These are phyloP conservation scores for Lycocorax pyrrhopterus DNA, from an alignment of 2,113 vertebrate genomes.

Conservation along the genomic window DNA sequence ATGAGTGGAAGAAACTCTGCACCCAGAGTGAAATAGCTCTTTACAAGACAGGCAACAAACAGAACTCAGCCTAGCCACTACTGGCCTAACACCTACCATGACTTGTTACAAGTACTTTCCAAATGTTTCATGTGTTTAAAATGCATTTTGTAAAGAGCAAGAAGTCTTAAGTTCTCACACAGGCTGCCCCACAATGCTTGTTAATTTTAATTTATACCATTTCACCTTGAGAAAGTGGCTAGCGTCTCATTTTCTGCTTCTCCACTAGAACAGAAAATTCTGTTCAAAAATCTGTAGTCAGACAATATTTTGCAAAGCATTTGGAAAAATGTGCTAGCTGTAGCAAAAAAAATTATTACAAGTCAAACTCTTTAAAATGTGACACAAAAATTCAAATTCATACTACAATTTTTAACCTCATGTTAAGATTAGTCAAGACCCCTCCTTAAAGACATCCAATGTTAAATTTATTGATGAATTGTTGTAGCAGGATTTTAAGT, in stretches of 20 bases:
- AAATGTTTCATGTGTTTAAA: background rate
- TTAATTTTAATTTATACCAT: background rate
- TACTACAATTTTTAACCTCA: background rate
- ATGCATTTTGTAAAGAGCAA: background rate
- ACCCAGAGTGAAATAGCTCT: background rate
- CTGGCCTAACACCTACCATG: background rate
- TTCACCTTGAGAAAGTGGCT: background rate
- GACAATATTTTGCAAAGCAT: background rate
- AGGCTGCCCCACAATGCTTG: background rate
- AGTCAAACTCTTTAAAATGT: background rate
- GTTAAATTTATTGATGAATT: background rate
- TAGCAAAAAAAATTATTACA: background rate
- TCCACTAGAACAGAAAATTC: background rate
- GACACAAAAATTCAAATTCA: background rate
- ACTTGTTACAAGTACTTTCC: background rate
- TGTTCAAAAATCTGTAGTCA: background rate
- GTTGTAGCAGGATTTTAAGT: background rate
- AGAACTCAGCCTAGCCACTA: background rate
- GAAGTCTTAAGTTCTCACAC: background rate
- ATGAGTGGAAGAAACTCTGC: background rate
- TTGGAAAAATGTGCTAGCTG: background rate
- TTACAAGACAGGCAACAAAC: background rate
- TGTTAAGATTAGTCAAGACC: background rate
- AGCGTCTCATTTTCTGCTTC: background rate
- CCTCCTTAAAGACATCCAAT: background rate